phyloP scores from a whole-genome alignment of 2,113 vertebrate genomes.

The Aldabrachelys gigantea region DNA sequence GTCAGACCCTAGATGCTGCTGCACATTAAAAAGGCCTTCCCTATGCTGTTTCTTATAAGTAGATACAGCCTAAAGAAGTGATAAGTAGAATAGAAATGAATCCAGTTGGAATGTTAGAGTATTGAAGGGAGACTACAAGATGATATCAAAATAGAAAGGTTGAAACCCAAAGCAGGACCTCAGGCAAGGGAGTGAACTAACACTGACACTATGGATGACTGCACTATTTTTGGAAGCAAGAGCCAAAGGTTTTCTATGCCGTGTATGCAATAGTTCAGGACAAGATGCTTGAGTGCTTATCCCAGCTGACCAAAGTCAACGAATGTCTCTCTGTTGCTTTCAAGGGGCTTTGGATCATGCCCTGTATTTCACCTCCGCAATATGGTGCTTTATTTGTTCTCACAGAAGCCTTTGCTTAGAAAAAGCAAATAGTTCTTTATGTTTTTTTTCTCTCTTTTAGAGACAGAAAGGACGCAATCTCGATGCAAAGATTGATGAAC shows the following conservation, averaged over 20 bases:
- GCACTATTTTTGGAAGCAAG: neutral
- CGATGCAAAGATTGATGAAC: neutral
- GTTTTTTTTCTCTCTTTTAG: neutral
- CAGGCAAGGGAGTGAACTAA: neutral
- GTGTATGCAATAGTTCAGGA: neutral
- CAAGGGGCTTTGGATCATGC: neutral
- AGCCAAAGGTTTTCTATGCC: too few species aligned
- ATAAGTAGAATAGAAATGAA: neutral
- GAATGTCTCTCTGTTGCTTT: neutral
- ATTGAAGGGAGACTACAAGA: neutral
- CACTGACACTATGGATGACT: neutral
- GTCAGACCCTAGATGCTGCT: neutral
- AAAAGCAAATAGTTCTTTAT: neutral
- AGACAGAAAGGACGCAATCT: neutral
- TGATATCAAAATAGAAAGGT: neutral
- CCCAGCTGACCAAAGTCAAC: neutral
- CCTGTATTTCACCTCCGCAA: neutral
- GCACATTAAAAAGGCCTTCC: neutral
- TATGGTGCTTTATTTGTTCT: neutral
- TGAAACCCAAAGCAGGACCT: neutral
- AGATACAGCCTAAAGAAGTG: neutral
- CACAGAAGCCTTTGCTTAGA: neutral
- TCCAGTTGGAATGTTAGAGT: neutral
- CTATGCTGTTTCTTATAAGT: neutral
- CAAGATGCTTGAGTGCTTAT: neutral